Conservation (phyloP, 2,888 invertebrate genomes). For the Chloroclysta siterata region DNA sequence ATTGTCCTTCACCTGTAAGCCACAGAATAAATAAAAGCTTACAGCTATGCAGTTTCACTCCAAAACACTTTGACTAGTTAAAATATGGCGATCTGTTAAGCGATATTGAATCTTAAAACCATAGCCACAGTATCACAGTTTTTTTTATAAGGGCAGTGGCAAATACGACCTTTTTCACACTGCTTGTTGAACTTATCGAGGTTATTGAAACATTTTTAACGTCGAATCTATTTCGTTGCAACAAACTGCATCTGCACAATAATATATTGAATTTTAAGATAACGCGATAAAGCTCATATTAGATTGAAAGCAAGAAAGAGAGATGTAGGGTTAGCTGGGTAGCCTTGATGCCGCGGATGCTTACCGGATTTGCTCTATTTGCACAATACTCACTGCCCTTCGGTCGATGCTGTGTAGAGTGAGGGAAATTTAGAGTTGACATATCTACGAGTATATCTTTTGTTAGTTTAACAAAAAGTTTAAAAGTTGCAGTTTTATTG, state of each 20-base stretch:
- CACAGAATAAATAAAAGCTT: background rate
- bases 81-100: background rate
- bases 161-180: background rate
- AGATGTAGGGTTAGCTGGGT: conserved; percentile 24
- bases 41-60: background rate
- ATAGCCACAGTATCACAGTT: background rate
- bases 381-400: conserved; percentile 69
- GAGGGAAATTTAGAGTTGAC: conserved; percentile 32
- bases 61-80: background rate
- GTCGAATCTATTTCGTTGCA: background rate
- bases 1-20: conserved; percentile 52
- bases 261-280: background rate
- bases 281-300: conserved; percentile 1
- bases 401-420: conserved; percentile 49
- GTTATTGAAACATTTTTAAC: background rate
- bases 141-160: background rate
- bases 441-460: background rate
- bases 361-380: conserved; percentile 79
- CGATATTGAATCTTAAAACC: background rate
- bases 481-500: background rate
- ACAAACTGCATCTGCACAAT: background rate
- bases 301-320: background rate
- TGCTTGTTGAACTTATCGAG: background rate
- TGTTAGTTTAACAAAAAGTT: background rate
- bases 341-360: conserved; percentile 60